phyloP scores from a whole-genome alignment of 1,140 invertebrate genomes.

The Spodoptera frugiperda region DNA sequence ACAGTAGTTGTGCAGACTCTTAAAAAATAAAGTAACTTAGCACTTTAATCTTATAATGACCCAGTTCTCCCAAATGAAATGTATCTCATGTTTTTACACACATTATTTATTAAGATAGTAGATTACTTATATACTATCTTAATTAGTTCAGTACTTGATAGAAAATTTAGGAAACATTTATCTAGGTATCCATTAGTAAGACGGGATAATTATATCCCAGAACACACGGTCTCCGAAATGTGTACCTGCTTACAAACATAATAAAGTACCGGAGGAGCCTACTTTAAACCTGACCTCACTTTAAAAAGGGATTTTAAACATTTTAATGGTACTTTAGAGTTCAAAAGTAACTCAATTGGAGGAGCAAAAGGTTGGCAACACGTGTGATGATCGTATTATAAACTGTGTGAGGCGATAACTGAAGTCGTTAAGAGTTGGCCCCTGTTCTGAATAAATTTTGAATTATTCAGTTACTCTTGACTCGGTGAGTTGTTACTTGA shows the following conservation, averaged over 20 bases:
- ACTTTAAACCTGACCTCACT: constrained; percentile 36
- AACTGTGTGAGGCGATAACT: constrained; percentile 23
- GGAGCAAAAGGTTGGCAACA: constrained; percentile 5
- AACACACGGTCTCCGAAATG: background rate
- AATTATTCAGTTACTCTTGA: constrained; percentile 31
- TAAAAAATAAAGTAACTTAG: too few species aligned
- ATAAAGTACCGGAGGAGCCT: background rate
- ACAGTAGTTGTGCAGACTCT: too few species aligned
- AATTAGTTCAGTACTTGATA: too few species aligned
- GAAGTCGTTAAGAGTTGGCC: constrained; percentile 22
- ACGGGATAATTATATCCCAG: too few species aligned
- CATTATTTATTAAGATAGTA: too few species aligned
- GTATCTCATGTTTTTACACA: too few species aligned
- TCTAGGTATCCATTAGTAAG: too few species aligned
- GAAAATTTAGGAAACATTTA: too few species aligned
- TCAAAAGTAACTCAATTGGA: constrained; percentile 37
- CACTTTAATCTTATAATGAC: background rate
- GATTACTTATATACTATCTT: too few species aligned
- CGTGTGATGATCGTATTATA: constrained; percentile 27
- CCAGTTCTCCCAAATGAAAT: too few species aligned
- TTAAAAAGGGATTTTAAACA: constrained; percentile 38
- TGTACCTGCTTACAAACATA: constrained; percentile 1
- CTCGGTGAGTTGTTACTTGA: constrained; percentile 9
- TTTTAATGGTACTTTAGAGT: constrained; percentile 29
- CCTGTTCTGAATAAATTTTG: constrained; percentile 35